Evolutionary conservation across 2,888 invertebrate species (phyloP).

Genomic region (Heliconius sara): DNA sequence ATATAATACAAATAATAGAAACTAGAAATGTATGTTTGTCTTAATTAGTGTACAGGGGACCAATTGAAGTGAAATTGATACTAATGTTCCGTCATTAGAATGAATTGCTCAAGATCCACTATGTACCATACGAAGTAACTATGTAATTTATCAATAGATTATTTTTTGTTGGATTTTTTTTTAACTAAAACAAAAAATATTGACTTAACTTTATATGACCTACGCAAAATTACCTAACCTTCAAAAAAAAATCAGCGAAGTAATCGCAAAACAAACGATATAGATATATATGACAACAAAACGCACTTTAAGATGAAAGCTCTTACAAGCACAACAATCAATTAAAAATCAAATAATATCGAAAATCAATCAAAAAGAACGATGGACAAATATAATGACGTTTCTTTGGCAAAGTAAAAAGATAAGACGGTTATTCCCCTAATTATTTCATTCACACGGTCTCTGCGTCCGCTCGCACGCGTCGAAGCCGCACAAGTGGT

Average conservation of each 20-base stretch:
- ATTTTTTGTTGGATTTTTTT: too few species aligned
- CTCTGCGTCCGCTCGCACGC: slow-evolving; percentile 38
- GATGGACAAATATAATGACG: not conserved
- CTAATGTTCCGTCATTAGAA: slow-evolving; percentile 19
- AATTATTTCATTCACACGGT: slow-evolving; percentile 43
- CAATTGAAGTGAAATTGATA: slow-evolving; percentile 34
- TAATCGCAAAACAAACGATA: not conserved
- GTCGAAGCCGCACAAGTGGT: slow-evolving; percentile 46
- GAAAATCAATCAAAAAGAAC: slow-evolving; percentile 13
- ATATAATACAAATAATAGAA: not conserved
- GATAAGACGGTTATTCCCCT: slow-evolving; percentile 32
- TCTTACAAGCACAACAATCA: too few species aligned
- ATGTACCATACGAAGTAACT: not conserved
- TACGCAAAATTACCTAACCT: too few species aligned
- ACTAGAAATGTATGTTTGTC: slow-evolving; percentile 11
- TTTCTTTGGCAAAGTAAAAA: not conserved
- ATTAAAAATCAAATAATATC: not conserved
- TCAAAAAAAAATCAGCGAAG: not conserved
- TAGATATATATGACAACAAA: too few species aligned
- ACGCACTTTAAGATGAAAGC: too few species aligned
- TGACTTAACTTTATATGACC: too few species aligned
- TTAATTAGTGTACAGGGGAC: slow-evolving; percentile 27
- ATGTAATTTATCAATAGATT: too few species aligned
- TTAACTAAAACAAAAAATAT: too few species aligned
- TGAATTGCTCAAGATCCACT: slow-evolving; percentile 12